Base-by-base conservation (phyloP, 30 jellyfish, hydroid and myxozoan species). In the Hydra vulgaris region DNA sequence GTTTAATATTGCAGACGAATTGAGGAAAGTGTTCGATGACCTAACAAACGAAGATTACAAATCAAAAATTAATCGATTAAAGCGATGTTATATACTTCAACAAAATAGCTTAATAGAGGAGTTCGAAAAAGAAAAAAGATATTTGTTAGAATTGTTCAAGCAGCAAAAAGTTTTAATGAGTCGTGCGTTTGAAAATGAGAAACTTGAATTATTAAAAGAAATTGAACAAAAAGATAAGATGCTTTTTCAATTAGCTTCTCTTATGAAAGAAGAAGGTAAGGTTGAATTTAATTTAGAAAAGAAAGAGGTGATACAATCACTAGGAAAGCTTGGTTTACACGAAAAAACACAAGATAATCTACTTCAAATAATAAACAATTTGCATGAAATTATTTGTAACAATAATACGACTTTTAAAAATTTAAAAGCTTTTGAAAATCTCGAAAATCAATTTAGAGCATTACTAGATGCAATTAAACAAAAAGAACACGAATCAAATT, bases 151-250 rank as follows among this genome's bases (percentile, higher is more conserved):
- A 21, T 70, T n/a, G 22, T 85, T 76, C 55, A 79, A 78, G 27
- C 72, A 81, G 17, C 95, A 90, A 68, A 90, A 84, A 74, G 56
- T 72, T 1, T 73, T 92, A 18, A 61, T 90, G 80, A 85, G 82
- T 79, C 77, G 79, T 22, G 97, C 97, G 40, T 90, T 27, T 27
- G 95, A 82, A 79, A 90, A 90, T 27, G 97, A 90, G 84, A 79
- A 82, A 16, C 77, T 81, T 23, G 97, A 90, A 22, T 85, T 85
- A 25, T 81, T 74, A 27, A 82, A 72, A 67, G 97, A 90, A 71
- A 52, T 90, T 22, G 95, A 83, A 19, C 82, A 73, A 27, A 56
- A 77, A 23, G 79, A 82, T 20, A 78, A 66, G 15, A 79, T 87
- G 23, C 74, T 87, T 15, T 92, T 75, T 5, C 56, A 71, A 15